Evolutionary conservation across 2,888 invertebrate genomes (phyloP), one percentile per base, ranked within the genome.

Genomic region (Cryptus viduatorius): DNA sequence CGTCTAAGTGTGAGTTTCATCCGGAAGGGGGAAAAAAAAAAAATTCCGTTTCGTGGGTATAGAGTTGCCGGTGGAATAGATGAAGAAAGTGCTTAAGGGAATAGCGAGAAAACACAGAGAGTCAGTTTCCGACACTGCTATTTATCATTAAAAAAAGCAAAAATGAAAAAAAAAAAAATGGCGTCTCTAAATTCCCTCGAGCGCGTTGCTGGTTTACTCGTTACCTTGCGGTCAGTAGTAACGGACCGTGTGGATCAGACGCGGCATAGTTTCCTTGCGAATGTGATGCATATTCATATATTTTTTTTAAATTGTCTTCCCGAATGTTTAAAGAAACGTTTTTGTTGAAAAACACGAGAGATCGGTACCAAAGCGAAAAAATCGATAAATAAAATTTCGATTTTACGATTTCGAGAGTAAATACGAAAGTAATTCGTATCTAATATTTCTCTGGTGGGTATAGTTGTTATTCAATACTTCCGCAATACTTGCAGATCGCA

Each of bases 171-270:
- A 1, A 42, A 42, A 16, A 4, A n/a, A 37, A 37, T 1, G n/a
- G 46, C 8, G 29, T 14, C 24, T 61, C 37, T 69, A 53, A 73
- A 80, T 80, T 46, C n/a, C 16, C 42, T 53, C 73, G 56, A 46
- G 56, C 24, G 46, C 10, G 29, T 12, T 12, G 46, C 42, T 59
- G 16, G 14, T 46, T n/a, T 31, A 16, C 59, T 24, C 59, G 24
- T 78, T 69, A 78, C 7, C 68, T 24, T 37, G 24, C 19, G 12
- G 44, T 53, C 16, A 75, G 79, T 79, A 64, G 71, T 79, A 56
- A 68, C 64, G 53, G 71, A 46, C 29, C 71, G 64, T 16, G 16
- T 42, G 14, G 67, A 71, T 68, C 83, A 64, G 79, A 79, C 79
- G 24, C 46, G 19, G 56, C 31, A 19, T 19, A 56, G 56, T 29